Evolutionary conservation across 1,140 invertebrate genomes (phyloP), one percentile per base, ranked within the genome.

Genomic region (Lepidurus couesii): DNA sequence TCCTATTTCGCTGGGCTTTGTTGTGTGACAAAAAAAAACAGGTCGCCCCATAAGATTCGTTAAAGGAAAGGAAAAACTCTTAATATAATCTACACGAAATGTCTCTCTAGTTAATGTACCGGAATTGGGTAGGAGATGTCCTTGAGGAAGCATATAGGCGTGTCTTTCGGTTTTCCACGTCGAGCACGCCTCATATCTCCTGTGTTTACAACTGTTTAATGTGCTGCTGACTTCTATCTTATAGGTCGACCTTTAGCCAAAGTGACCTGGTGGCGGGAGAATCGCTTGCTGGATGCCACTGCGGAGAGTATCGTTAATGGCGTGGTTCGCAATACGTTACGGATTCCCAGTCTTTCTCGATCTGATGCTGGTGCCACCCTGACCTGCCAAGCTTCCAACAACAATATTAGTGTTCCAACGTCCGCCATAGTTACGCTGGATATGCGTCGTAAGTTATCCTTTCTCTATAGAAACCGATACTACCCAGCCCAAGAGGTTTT

Each of bases 331-430:
- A 94, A 91, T 82, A 91, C 92, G 80, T 88, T 96, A 42, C 86
- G 89, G 34, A 87, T 89, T 42, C 88, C 90, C 73, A 90, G 91
- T 78, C 88, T 96, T 78, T 90, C 89, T 1, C 85, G 95, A 73
- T 86, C 87, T 26, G 94, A 97, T 85, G 89, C 96, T 1, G 90
- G 92, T 82, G 90, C 93, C 0, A 88, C 92, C 80, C 88, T 96
- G 24, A 93, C 92, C 13, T 97, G 95, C 85, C 90, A 91, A 82
- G 93, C 93, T 2, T 89, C 89, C 42, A 96, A 95, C 85, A 95
- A 95, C 84, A 90, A 93, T 79, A 86, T 90, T 81, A 92, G 92
- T n/a, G 87, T 89, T 53, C 91, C 92, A 65, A 86, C 93, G 21
- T 91, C 91, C 75, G 88, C 92, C n/a, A 91, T 92, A 34, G 91